phyloP scores from a whole-genome alignment of 2,113 vertebrate species.

The Phalacrocorax pelagicus region DNA sequence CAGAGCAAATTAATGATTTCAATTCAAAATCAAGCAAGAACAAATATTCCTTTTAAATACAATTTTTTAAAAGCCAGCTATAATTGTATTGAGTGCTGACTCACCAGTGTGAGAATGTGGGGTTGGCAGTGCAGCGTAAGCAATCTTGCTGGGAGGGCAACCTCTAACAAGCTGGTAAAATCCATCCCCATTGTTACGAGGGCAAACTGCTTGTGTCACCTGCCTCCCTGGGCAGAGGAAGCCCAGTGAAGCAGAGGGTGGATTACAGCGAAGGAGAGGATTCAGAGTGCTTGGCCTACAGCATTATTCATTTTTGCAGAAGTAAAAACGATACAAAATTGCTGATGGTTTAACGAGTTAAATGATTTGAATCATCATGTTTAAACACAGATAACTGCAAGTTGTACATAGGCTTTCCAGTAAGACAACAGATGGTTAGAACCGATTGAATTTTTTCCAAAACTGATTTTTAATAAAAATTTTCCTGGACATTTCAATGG shows the following conservation, averaged over 20 bases:
- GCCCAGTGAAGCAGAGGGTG: not conserved
- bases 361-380: not conserved
- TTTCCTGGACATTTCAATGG: not conserved
- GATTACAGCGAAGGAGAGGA: not conserved
- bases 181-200: fast-evolving
- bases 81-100: not conserved
- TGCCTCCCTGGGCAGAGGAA: not conserved
- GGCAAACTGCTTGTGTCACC: not conserved
- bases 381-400: not conserved
- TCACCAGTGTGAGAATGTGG: not conserved
- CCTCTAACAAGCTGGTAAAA: not conserved
- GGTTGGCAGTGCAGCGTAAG: fast-evolving
- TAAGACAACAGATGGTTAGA: not conserved
- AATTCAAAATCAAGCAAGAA: not conserved
- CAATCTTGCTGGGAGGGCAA: fast-evolving
- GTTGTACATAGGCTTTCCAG: not conserved
- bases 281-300: not conserved
- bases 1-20: not conserved
- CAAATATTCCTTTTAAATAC: not conserved
- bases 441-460: not conserved
- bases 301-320: not conserved
- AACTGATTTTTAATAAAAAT: not conserved
- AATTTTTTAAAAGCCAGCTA: not conserved
- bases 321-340: not conserved
- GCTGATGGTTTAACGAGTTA: not conserved